Conservation (phyloP, 1,140 invertebrate genomes). For the Globodera rostochiensis region DNA sequence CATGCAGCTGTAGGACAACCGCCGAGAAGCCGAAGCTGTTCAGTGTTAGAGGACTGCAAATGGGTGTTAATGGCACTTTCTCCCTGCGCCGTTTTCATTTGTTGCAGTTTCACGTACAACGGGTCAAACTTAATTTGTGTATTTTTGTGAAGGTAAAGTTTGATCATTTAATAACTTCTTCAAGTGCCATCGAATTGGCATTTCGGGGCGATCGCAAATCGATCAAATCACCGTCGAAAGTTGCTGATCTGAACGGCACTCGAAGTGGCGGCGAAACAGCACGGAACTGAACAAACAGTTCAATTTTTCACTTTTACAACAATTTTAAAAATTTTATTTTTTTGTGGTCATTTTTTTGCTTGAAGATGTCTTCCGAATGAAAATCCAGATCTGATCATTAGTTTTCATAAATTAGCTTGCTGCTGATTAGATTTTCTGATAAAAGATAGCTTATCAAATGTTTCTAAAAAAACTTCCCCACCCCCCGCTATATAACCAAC, state of each 20-base stretch:
- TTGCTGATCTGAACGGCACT: slow-evolving; percentile 36
- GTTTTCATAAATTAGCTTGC: background rate
- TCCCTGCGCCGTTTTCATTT: background rate
- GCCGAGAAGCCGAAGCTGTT: background rate
- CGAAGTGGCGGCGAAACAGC: slow-evolving; percentile 21
- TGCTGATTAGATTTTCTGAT: background rate
- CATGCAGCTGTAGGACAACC: background rate
- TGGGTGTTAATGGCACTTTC: slow-evolving; percentile 3
- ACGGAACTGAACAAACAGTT: slow-evolving; percentile 10
- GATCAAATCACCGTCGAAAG: slow-evolving; percentile 38
- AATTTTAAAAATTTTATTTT: background rate
- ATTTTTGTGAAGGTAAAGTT: background rate
- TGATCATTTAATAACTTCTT: slow-evolving; percentile 22
- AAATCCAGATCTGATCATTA: background rate
- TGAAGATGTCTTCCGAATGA: background rate
- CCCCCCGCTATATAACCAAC: background rate
- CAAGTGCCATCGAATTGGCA: slow-evolving; percentile 31
- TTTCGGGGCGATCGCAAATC: slow-evolving; percentile 38
- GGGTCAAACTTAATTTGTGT: slow-evolving; percentile 40
- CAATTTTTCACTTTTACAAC: background rate
- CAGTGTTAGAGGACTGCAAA: slow-evolving; percentile 4
- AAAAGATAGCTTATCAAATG: too few relatives aligned
- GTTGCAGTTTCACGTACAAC: slow-evolving; percentile 33
- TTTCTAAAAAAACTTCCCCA: too few relatives aligned
- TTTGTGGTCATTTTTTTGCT: background rate